These are phyloP conservation scores for Hylaea fasciaria DNA, from an alignment of 2,888 invertebrate genomes.

Conservation along the genomic window DNA sequence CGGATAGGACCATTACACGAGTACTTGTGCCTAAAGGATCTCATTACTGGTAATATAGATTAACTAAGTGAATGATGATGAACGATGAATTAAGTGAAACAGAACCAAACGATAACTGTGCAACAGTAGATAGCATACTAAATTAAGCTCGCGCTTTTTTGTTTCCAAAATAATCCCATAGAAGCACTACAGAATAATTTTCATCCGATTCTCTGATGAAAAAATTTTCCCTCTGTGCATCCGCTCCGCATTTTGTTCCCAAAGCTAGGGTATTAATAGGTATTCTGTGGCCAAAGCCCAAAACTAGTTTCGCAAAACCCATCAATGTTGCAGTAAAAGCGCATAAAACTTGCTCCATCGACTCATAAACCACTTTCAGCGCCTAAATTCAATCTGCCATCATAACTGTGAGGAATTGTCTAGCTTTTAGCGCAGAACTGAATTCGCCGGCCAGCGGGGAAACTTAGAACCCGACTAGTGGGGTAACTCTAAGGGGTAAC, in stretches of 20 bases:
- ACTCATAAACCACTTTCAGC: conserved; percentile 42
- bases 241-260: neutral
- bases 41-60: too few relatives aligned
- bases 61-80: too few relatives aligned
- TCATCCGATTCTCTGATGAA: neutral
- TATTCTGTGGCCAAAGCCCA: conserved; percentile 4
- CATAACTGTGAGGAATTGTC: conserved; percentile 57
- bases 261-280: too few relatives aligned
- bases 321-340: conserved; percentile 36
- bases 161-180: too few relatives aligned
- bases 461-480: conserved; percentile 36
- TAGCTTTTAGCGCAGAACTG: conserved; percentile 50
- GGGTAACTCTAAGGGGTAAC: conserved; percentile 43
- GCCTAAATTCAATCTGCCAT: conserved; percentile 59
- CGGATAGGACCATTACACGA: too few relatives aligned
- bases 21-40: too few relatives aligned
- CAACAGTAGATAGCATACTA: too few relatives aligned
- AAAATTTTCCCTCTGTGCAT: neutral
- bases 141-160: too few relatives aligned
- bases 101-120: too few relatives aligned
- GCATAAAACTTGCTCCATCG: conserved; percentile 26
- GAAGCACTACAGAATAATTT: too few relatives aligned
- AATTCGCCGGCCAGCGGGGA: conserved; percentile 34
- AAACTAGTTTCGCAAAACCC: conserved; percentile 19
- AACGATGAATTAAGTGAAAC: too few relatives aligned